These are phyloP conservation scores for Oithona nana DNA, from an alignment of 2,888 invertebrate species.

Conservation along the genomic window DNA sequence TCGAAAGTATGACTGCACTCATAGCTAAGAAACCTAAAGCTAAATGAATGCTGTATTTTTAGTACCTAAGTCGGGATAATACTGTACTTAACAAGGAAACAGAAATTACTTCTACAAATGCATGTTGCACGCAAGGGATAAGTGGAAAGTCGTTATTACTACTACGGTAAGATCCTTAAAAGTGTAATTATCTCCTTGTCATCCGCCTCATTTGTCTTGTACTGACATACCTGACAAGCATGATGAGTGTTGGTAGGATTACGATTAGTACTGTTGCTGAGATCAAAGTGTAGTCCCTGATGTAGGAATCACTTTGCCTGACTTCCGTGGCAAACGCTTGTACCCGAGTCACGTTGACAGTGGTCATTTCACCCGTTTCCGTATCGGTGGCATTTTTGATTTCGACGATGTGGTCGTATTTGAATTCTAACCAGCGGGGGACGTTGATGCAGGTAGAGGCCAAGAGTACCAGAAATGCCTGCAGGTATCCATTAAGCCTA, in stretches of 20 bases:
- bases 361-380: background rate
- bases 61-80: no score
- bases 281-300: conserved; percentile 6
- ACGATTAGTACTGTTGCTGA: background rate
- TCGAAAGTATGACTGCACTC: no score
- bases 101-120: no score
- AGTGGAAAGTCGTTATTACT: no score
- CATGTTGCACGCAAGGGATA: no score
- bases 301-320: background rate
- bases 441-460: background rate
- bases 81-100: no score
- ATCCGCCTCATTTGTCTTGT: background rate
- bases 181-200: no score
- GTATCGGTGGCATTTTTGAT: background rate
- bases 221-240: background rate
- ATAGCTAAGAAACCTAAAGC: no score
- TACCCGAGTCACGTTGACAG: background rate
- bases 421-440: conserved; percentile 10
- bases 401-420: background rate
- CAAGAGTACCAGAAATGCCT: background rate
- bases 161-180: no score
- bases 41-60: no score
- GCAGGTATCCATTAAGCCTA: background rate
- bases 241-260: background rate
- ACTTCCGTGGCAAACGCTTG: background rate